Conservation (phyloP, 2,888 invertebrate species). For the Lithophane leautieri region DNA sequence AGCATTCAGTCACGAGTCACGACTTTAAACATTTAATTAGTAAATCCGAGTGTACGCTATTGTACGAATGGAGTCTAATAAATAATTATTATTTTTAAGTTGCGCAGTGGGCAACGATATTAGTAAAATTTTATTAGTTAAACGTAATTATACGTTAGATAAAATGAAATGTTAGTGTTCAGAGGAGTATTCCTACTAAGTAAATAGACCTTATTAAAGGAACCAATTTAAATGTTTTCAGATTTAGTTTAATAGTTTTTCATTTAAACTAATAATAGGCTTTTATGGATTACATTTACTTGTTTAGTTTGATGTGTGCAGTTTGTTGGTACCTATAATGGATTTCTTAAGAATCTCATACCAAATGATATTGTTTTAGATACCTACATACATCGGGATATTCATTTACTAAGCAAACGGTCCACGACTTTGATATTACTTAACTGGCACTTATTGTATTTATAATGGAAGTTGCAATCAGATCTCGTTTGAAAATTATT, state of each 20-base stretch:
- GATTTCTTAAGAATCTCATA: too few species aligned
- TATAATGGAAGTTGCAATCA: not conserved
- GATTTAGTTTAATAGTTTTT: not conserved
- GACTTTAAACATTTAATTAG: too few species aligned
- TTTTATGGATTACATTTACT: not conserved
- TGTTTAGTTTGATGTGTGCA: not conserved
- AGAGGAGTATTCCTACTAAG: not conserved
- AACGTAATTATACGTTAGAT: not conserved
- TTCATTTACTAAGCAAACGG: not conserved
- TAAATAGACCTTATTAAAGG: not conserved
- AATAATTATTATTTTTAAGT: not conserved
- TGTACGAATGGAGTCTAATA: too few species aligned
- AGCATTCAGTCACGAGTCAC: too few species aligned
- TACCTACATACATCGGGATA: too few species aligned
- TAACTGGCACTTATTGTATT: not conserved
- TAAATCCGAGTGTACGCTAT: too few species aligned
- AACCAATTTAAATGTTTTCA: not conserved
- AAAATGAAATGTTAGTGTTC: not conserved
- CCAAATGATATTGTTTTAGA: too few species aligned
- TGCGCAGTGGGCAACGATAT: not conserved
- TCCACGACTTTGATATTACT: not conserved
- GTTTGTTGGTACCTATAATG: not conserved
- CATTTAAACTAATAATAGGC: not conserved
- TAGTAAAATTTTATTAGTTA: not conserved
- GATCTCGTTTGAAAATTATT: not conserved